Conservation (phyloP, 2,113 vertebrate species). For the Plecotus auritus region DNA sequence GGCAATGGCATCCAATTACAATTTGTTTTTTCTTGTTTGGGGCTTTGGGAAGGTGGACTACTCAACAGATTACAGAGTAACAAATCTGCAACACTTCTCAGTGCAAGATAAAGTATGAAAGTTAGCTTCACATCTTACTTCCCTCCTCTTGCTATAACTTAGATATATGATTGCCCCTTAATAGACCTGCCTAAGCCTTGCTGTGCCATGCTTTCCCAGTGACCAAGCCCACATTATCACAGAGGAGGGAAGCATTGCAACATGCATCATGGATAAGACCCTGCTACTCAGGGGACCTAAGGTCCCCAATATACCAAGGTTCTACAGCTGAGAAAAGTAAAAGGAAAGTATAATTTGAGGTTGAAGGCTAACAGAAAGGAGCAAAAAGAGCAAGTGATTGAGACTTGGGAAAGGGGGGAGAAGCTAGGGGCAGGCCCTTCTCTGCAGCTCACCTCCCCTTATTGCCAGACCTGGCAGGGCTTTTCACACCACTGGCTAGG, state of each 20-base stretch:
- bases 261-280: neutral
- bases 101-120: neutral
- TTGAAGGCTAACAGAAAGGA: neutral
- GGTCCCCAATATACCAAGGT: neutral
- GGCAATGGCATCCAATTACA: neutral
- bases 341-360: neutral
- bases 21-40: neutral
- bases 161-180: neutral
- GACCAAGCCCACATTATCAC: neutral
- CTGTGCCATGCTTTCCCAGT: neutral
- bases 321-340: neutral
- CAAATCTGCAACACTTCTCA: neutral
- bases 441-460: neutral
- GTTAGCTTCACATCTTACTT: neutral
- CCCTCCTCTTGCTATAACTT: neutral
- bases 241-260: neutral
- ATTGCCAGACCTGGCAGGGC: neutral
- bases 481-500: neutral
- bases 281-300: neutral
- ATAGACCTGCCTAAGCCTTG: neutral
- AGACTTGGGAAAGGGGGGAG: neutral
- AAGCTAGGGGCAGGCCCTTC: neutral
- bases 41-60: neutral
- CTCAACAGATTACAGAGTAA: neutral
- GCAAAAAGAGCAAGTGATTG: neutral